Evolutionary conservation across 2,888 invertebrate species (phyloP).

Genomic region (Hydriomena furcata): DNA sequence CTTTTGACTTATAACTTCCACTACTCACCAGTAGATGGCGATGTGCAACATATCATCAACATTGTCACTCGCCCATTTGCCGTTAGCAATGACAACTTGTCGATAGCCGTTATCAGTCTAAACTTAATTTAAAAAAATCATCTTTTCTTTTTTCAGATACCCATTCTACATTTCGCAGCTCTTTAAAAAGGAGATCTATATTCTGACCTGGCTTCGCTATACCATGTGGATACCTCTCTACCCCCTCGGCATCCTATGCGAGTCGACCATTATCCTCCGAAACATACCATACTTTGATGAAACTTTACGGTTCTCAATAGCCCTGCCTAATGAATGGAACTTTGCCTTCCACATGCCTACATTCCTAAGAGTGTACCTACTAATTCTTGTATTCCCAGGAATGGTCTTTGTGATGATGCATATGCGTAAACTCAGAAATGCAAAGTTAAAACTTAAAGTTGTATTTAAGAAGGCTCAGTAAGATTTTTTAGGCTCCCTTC

Average conservation of each 20-base stretch:
- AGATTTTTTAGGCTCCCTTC: conserved; percentile 7
- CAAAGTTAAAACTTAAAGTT: conserved; percentile 84
- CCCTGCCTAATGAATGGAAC: conserved; percentile 93
- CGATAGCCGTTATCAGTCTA: too few relatives aligned
- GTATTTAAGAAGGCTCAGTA: conserved; percentile 73
- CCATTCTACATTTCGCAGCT: conserved; percentile 95
- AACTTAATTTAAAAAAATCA: too few relatives aligned
- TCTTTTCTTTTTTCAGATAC: conserved; percentile 90
- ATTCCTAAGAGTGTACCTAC: conserved; percentile 89
- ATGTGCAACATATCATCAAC: not conserved
- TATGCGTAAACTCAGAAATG: conserved; percentile 90
- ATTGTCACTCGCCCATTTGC: not conserved
- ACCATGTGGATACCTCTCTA: conserved; percentile 97
- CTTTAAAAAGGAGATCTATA: conserved; percentile 87
- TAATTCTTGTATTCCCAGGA: conserved; percentile 89
- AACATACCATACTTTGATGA: conserved; percentile 96
- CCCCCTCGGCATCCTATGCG: conserved; percentile 94
- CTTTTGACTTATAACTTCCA: not conserved
- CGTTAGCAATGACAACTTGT: too few relatives aligned
- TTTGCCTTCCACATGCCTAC: conserved; percentile 93
- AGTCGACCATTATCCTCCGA: conserved; percentile 91
- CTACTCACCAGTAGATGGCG: not conserved
- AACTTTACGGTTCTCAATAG: conserved; percentile 88
- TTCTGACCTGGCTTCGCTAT: conserved; percentile 96
- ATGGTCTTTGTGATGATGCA: conserved; percentile 91